A percentile compares a stretch with the other conserved stretches of the same genome.
These are phyloP conservation scores for Venustoraphidia nigricollis DNA, from an alignment of 2,888 invertebrate genomes.

Conservation along the genomic window DNA sequence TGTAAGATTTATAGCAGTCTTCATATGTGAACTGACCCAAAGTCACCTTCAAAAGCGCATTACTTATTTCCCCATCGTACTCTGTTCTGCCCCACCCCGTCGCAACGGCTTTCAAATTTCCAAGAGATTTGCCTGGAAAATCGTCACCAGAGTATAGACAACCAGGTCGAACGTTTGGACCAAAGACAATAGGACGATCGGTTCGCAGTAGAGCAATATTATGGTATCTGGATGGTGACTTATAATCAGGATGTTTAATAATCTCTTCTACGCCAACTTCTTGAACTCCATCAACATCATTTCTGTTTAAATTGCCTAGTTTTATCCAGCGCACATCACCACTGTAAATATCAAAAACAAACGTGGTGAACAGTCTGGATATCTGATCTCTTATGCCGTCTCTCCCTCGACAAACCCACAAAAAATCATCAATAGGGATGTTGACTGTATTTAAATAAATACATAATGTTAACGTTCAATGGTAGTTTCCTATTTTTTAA, in stretches of 20 bases:
- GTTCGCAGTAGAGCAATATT: constrained; percentile 27
- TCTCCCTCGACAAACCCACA: no score
- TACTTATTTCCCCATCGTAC: constrained; percentile 19
- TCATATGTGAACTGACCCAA: constrained; percentile 24
- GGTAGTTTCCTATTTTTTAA: no score
- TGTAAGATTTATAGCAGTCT: constrained; percentile 24
- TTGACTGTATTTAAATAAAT: no score
- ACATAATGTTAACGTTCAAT: no score
- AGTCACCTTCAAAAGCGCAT: constrained; percentile 33
- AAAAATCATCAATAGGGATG: no score
- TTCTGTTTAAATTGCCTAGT: background rate
- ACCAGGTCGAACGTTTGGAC: constrained; percentile 22
- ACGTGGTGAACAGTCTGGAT: no score
- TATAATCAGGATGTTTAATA: constrained; percentile 23
- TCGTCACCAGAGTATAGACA: constrained; percentile 16
- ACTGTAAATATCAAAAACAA: no score
- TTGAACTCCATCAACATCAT: constrained; percentile 6
- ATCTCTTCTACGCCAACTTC: constrained; percentile 13
- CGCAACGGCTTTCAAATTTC: constrained; percentile 21
- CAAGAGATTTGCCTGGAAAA: constrained; percentile 11
- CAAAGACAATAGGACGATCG: constrained; percentile 1
- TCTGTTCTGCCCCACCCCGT: constrained; percentile 32
- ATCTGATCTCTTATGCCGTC: no score
- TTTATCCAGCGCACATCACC: no score
- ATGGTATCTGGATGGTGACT: constrained; percentile 21